phyloP scores from a whole-genome alignment of 2,888 invertebrate species.

The Brachyptera risi region DNA sequence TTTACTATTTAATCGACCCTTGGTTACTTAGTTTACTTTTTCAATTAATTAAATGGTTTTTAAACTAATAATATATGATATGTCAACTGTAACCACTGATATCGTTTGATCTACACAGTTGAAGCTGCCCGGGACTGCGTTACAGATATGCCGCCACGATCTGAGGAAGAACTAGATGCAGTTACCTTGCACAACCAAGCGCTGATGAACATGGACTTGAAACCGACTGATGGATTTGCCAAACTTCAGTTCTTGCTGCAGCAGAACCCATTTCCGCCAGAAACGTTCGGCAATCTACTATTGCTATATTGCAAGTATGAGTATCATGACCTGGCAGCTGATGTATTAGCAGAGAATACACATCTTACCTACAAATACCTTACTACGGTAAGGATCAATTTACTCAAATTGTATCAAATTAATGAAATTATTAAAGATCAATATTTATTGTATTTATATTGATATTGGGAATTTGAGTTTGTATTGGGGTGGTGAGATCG shows the following conservation, averaged over 20 bases:
- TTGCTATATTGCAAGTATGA: slow-evolving; percentile 95
- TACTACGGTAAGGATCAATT: slow-evolving; percentile 62
- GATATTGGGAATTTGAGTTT: too few relatives aligned
- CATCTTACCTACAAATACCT: slow-evolving; percentile 94
- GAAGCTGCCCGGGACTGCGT: slow-evolving; percentile 84
- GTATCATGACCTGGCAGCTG: slow-evolving; percentile 95
- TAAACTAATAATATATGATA: too few relatives aligned
- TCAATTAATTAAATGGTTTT: too few relatives aligned
- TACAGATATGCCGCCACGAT: slow-evolving; percentile 86
- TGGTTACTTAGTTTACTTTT: too few relatives aligned
- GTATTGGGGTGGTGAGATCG: too few relatives aligned
- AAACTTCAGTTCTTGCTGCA: slow-evolving; percentile 90
- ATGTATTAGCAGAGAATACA: slow-evolving; percentile 95
- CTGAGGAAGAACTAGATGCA: slow-evolving; percentile 95
- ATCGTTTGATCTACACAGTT: too few relatives aligned
- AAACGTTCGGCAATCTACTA: slow-evolving; percentile 94
- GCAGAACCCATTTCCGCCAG: slow-evolving; percentile 94
- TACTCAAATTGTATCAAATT: too few relatives aligned
- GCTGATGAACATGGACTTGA: slow-evolving; percentile 80
- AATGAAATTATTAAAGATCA: too few relatives aligned
- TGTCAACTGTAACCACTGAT: too few relatives aligned
- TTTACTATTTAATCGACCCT: too few relatives aligned
- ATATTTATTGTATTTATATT: too few relatives aligned
- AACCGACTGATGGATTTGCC: slow-evolving; percentile 91
- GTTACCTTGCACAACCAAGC: slow-evolving; percentile 98